Conservation (phyloP, 2,888 invertebrate genomes). For the Volucella inanis region DNA sequence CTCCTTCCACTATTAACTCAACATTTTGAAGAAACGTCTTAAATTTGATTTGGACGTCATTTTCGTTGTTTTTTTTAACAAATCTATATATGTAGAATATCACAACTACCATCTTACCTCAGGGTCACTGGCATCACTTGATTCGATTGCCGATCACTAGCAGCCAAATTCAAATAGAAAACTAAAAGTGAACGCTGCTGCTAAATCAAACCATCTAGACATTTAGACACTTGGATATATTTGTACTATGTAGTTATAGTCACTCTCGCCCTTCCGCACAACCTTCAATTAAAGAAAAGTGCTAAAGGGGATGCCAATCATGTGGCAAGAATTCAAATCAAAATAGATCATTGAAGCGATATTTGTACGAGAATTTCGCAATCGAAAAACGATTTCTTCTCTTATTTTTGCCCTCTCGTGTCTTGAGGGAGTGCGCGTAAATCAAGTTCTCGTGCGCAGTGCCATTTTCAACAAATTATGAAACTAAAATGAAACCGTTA, state of each 20-base stretch:
- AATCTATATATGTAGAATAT: too few relatives aligned
- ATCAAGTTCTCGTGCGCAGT: conserved; percentile 44
- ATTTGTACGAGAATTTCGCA: conserved; percentile 52
- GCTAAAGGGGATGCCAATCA: conserved; percentile 67
- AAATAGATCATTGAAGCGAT: conserved; percentile 71
- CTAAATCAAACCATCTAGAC: conserved; percentile 31
- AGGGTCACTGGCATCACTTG: too few relatives aligned
- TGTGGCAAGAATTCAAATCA: conserved; percentile 68
- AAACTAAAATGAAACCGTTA: conserved; percentile 40
- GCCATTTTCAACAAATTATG: conserved; percentile 52
- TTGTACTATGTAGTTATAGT: not conserved
- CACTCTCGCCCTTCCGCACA: conserved; percentile 48
- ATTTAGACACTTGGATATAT: not conserved
- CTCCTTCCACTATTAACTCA: too few relatives aligned
- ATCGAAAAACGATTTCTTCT: conserved; percentile 48
- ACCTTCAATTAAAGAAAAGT: conserved; percentile 62
- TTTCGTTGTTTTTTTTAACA: too few relatives aligned
- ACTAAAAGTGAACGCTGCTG: conserved; percentile 25
- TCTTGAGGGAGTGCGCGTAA: conserved; percentile 27
- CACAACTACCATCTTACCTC: too few relatives aligned
- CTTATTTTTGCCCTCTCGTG: conserved; percentile 15
- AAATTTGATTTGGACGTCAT: too few relatives aligned
- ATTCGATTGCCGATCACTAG: not conserved
- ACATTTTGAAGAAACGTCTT: too few relatives aligned
- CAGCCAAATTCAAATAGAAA: conserved; percentile 9